phyloP scores from a whole-genome alignment of 2,888 invertebrate species.

The Halictus quadricinctus region DNA sequence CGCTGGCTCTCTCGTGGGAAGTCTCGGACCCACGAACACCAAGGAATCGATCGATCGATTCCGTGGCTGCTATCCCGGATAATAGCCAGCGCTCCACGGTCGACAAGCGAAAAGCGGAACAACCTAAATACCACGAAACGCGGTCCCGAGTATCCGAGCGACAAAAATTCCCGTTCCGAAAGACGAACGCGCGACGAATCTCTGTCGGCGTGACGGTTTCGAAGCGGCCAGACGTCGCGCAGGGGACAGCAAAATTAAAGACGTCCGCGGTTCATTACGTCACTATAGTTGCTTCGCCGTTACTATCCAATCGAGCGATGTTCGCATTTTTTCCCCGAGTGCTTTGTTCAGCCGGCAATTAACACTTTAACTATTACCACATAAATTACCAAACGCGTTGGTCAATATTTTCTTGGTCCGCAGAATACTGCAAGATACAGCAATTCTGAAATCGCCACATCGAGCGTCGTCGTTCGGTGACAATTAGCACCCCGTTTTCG shows the following conservation, averaged over 20 bases:
- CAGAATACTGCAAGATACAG: no score
- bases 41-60: conserved; percentile 65
- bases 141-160: conserved; percentile 35
- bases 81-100: conserved; percentile 57
- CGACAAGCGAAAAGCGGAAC: conserved; percentile 65
- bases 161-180: conserved; percentile 34
- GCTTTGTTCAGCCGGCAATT: neutral
- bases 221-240: neutral
- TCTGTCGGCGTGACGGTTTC: neutral
- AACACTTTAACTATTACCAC: no score
- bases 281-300: neutral
- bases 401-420: no score
- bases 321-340: neutral
- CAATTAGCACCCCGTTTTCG: neutral
- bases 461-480: neutral
- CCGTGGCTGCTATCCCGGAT: conserved; percentile 60
- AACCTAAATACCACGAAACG: conserved; percentile 63
- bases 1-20: conserved; percentile 44
- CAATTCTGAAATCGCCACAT: no score
- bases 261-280: neutral
- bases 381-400: no score
- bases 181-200: conserved; percentile 9
- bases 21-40: conserved; percentile 55
- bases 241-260: neutral
- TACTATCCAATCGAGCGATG: neutral